Evolutionary conservation across 53 echinoderm and acorn worm genomes (phyloP), one percentile per base, ranked within the genome.

Genomic region (Hippasteria phrygiana): DNA sequence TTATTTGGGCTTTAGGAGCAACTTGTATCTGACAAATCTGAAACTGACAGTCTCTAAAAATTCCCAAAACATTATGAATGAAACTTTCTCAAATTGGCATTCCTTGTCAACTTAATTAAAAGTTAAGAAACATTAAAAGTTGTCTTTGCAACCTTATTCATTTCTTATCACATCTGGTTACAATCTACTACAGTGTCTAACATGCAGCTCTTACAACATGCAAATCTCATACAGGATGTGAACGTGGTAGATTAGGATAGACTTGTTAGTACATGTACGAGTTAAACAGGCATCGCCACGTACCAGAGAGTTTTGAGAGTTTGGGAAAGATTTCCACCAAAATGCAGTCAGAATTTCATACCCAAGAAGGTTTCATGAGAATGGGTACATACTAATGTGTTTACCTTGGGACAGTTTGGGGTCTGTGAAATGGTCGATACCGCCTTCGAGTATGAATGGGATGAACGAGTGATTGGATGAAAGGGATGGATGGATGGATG

Each of bases 391-490:
- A 24, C 17, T 43, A 24, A 79, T 37, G 35, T 39, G 36, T 35
- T 83, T 83, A 83, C 83, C 83, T 83, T 83, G 41, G 83, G 85
- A 12, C n/a, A n/a, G n/a, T n/a, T n/a, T n/a, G n/a, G n/a, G n/a
- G 43, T n/a, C 50, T 46, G 85, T 50, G 71, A 36, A 22, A 54
- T 54, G 36, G 50, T 71, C 10, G 85, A 70, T 18, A 71, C 50
- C n/a, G 48, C 51, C 85, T 85, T 70, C 36, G 70, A 34, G 33
- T 70, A 38, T 14, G 35, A 40, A 34, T 85, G 85, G 71, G 32
- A 71, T 85, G 35, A 48, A 85, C 36, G 71, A 28, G 69, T 69
- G 67, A 85, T 40, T 79, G 79, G 33, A 73, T n/a, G 32, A 43
- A 73, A 42, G n/a, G 22, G 29, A 80, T 80, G 80, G 22, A 40